Evolutionary conservation across 2,113 vertebrate genomes (phyloP), one percentile per base, ranked within the genome.

Genomic region (Callocephalon fimbriatum): DNA sequence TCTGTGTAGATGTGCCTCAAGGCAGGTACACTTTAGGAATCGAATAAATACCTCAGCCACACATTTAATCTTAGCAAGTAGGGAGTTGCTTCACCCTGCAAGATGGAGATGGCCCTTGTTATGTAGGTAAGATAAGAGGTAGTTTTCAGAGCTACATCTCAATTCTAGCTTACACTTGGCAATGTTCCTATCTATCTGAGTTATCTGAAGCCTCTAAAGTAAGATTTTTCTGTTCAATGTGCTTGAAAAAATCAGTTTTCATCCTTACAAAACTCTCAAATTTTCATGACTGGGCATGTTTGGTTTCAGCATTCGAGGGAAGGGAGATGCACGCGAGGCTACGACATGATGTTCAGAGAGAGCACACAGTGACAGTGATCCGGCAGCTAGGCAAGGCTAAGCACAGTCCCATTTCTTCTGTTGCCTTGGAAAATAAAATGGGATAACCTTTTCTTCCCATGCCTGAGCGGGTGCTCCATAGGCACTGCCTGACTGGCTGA

Each of bases 31-130:
- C 53, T 86, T 86, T 50, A 78, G 73, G 66, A 91, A 78, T 44
- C 29, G 63, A 94, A 65, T 86, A 93, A 89, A 94, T 76, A 84
- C 23, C 61, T 95, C 56, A 86, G 23, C 37, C 66, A 63, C 45
- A 76, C 20, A 75, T 61, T 82, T 89, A 50, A 54, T 93, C 73
- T 80, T 68, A 61, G 50, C 44, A 74, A 89, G 32, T 4, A 47
- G 35, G 21, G 42, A 90, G 58, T 38, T 88, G 75, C 61, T 85
- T 89, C 53, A 76, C 45, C 1, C 1, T n/a, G 71, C 54, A 59
- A 74, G 23, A 82, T 0, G 2, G 53, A 80, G 54, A 83, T 18
- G 29, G 67, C 22, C 63, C 21, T 86, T 67, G 42, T 70, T 71
- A 62, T 7, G 35, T 3, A 59, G 35, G 50, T 22, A 79, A 35